Evolutionary conservation across 2,888 invertebrate genomes (phyloP).

Genomic region (Drosophila imparisetae): DNA sequence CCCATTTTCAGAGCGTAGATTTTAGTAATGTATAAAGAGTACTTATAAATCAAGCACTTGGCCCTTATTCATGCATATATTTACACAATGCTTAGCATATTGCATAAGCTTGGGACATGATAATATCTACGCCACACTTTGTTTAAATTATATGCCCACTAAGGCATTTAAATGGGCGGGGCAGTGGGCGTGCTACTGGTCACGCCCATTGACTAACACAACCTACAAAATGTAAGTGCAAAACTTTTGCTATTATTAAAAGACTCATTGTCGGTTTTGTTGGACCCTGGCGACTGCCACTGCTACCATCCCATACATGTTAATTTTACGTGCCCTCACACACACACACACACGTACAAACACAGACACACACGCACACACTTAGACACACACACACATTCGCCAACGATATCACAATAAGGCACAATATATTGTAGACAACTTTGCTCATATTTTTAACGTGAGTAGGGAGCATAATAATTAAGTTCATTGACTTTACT

Average conservation of each 20-base stretch:
- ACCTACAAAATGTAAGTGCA: slow-evolving; percentile 65
- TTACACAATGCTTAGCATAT: slow-evolving; percentile 32
- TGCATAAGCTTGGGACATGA: slow-evolving; percentile 31
- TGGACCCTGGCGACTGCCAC: slow-evolving; percentile 66
- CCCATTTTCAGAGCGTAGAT: background rate
- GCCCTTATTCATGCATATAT: slow-evolving; percentile 25
- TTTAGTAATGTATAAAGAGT: background rate
- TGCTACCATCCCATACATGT: slow-evolving; percentile 25
- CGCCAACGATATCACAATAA: slow-evolving; percentile 50
- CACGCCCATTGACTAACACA: slow-evolving; percentile 38
- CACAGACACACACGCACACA: slow-evolving; percentile 9
- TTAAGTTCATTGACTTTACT: slow-evolving; percentile 81
- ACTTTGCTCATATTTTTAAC: slow-evolving; percentile 80
- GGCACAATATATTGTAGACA: slow-evolving; percentile 66
- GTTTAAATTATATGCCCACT: slow-evolving; percentile 50
- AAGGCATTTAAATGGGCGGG: slow-evolving; percentile 47
- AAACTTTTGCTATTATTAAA: slow-evolving; percentile 79
- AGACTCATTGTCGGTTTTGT: slow-evolving; percentile 76
- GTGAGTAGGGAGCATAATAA: slow-evolving; percentile 76
- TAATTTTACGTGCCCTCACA: slow-evolving; percentile 21
- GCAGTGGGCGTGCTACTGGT: slow-evolving; percentile 1
- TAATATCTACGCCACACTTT: slow-evolving; percentile 44
- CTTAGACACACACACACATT: background rate
- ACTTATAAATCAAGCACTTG: slow-evolving; percentile 49
- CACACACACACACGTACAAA: slow-evolving; percentile 1